These are phyloP conservation scores for Mimas tiliae DNA, from an alignment of 2,888 invertebrate species.

Conservation along the genomic window DNA sequence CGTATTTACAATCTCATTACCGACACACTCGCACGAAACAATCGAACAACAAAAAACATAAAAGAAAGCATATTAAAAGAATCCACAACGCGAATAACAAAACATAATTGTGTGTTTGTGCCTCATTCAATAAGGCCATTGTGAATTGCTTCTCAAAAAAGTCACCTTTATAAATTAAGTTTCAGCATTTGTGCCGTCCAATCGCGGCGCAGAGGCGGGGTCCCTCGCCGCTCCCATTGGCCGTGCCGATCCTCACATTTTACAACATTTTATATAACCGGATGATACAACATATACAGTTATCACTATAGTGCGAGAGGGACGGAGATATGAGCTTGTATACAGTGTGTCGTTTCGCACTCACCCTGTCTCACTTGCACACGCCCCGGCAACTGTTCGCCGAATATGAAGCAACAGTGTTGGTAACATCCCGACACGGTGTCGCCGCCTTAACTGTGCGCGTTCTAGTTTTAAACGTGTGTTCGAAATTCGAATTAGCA, in stretches of 20 bases:
- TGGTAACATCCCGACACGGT: conserved; percentile 64
- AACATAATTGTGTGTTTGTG: conserved; percentile 83
- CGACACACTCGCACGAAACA: conserved; percentile 41
- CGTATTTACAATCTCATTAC: conserved; percentile 55
- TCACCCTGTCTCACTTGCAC: conserved; percentile 60
- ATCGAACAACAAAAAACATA: conserved; percentile 62
- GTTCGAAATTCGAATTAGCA: conserved; percentile 23
- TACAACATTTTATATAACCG: conserved; percentile 83
- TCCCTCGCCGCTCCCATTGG: conserved; percentile 60
- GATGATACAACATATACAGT: conserved; percentile 85
- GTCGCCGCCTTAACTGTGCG: conserved; percentile 57
- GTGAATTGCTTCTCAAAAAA: conserved; percentile 80
- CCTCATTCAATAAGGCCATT: conserved; percentile 77
- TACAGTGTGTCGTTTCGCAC: conserved; percentile 79
- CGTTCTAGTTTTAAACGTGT: conserved; percentile 14
- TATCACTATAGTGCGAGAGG: conserved; percentile 72
- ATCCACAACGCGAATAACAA: conserved; percentile 75
- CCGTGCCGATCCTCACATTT: conserved; percentile 61
- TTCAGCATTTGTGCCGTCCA: conserved; percentile 71
- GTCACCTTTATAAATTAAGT: conserved; percentile 84
- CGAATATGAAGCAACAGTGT: conserved; percentile 81
- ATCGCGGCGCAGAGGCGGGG: conserved; percentile 68
- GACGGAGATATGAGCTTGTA: conserved; percentile 62
- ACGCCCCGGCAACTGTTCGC: conserved; percentile 67
- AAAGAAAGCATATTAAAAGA: conserved; percentile 68